Conservation (phyloP, 1,140 invertebrate species). For the Triops cancriformis region DNA sequence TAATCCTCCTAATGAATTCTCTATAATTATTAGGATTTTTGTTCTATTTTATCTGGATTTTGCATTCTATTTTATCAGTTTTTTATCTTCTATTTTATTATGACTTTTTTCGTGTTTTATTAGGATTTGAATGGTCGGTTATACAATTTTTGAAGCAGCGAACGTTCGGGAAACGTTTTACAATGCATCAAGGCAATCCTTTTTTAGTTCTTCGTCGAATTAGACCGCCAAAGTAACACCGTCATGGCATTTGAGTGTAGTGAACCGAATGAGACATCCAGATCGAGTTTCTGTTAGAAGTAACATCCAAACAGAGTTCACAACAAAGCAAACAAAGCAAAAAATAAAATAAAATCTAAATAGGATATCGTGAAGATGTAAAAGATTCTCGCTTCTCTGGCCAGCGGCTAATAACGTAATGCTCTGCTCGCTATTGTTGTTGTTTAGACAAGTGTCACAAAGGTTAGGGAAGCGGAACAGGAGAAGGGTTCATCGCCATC, state of each 20-base stretch:
- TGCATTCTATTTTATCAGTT: too few relatives aligned
- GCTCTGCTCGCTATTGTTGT: neutral
- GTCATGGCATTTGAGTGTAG: neutral
- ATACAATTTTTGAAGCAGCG: too few relatives aligned
- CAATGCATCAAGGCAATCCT: too few relatives aligned
- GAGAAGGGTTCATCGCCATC: conserved; percentile 12
- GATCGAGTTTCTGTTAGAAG: neutral
- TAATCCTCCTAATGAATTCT: too few relatives aligned
- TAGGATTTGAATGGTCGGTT: neutral
- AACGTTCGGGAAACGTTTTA: neutral
- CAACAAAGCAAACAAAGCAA: too few relatives aligned
- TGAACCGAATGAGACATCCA: conserved; percentile 2
- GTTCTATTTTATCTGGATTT: too few relatives aligned
- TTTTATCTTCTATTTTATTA: conserved; percentile 1
- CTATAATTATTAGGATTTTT: too few relatives aligned
- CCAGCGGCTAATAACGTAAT: neutral
- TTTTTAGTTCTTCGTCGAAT: conserved; percentile 1
- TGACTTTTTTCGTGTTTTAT: neutral
- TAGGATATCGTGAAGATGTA: too few relatives aligned
- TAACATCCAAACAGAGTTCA: too few relatives aligned
- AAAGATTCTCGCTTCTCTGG: neutral
- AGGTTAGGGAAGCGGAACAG: conserved; percentile 1
- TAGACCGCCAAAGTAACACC: neutral
- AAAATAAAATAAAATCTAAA: too few relatives aligned
- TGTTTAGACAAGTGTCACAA: neutral